Conservation (phyloP, 2,888 invertebrate species). For the Drosophila anomalata region DNA sequence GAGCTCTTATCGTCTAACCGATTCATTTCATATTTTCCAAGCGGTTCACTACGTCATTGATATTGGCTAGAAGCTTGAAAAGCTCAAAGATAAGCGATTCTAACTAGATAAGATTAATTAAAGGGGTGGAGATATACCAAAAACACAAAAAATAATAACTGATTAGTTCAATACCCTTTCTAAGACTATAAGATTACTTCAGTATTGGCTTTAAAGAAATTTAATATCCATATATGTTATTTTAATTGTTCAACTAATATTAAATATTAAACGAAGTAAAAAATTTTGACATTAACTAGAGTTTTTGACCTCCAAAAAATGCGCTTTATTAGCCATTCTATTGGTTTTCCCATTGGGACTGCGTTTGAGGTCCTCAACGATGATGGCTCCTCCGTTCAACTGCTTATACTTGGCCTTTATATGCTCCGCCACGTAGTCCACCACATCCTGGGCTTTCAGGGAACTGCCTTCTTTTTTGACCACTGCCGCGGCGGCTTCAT, state of each 20-base stretch:
- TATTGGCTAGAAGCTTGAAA: constrained; percentile 37
- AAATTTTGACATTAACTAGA: constrained; percentile 2
- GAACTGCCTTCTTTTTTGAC: constrained; percentile 52
- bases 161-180: constrained; percentile 3
- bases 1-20: constrained; percentile 43
- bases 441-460: constrained; percentile 65
- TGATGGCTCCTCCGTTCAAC: constrained; percentile 72
- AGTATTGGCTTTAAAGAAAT: no score
- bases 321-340: constrained; percentile 49
- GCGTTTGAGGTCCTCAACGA: constrained; percentile 67
- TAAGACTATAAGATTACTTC: not conserved
- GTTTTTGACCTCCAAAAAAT: constrained; percentile 48
- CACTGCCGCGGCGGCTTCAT: constrained; percentile 74
- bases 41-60: constrained; percentile 65
- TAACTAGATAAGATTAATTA: constrained; percentile 41
- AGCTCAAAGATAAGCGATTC: constrained; percentile 47
- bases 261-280: not conserved
- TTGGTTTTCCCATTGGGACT: constrained; percentile 69
- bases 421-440: constrained; percentile 61
- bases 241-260: not conserved
- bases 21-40: constrained; percentile 40
- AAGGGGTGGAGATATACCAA: constrained; percentile 8
- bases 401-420: constrained; percentile 64
- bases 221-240: not conserved
- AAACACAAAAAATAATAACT: not conserved